Base-by-base conservation (phyloP, 2,888 invertebrate species). In the Philopedon plagiatum region DNA sequence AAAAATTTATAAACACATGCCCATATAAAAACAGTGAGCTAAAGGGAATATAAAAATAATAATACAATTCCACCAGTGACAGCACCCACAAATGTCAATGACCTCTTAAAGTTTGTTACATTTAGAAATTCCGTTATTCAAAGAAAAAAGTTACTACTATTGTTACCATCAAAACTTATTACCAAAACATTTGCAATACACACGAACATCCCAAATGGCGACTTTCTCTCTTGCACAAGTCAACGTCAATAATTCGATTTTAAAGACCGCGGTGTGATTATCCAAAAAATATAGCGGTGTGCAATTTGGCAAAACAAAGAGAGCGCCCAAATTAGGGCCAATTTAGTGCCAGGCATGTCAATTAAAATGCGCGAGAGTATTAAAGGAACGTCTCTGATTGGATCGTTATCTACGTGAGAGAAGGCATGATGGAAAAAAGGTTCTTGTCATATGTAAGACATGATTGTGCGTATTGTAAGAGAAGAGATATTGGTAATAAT, bases 251-350 rank as follows among this genome's bases (percentile, higher is more conserved):
- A 54, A 54, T 54, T 29, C 29, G 9, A 18, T 29, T 29, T 54
- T 54, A 54, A 54, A 29, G 29, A 7, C 7, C 51, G n/a, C n/a
- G 8, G 29, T 18, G 29, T 29, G 51, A 54, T 54, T 54, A 54
- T 54, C 51, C 51, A 29, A 54, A 29, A 54, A 54, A 54, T 54
- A 54, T 29, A 32, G 15, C 29, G 8, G 29, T 9, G 15, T 18
- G 57, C 39, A 57, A 57, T 57, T 57, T 37, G 21, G 57, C 23
- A 57, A 34, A 39, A 57, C 57, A 61, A 64, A 64, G 54, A 64
- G 64, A 15, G 51, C 64, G 64, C 37, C 54, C 54, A 34, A 64
- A 64, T 64, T 64, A 64, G 51, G 37, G 23, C 64, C 64, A 64
- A 64, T 64, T 64, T 64, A 64, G 39, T 39, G 51, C 37, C 32